Evolutionary conservation across 92 coral and sea anemone species (phyloP), one percentile per base, ranked within the genome.

Genomic region (Bergia puertoricense): DNA sequence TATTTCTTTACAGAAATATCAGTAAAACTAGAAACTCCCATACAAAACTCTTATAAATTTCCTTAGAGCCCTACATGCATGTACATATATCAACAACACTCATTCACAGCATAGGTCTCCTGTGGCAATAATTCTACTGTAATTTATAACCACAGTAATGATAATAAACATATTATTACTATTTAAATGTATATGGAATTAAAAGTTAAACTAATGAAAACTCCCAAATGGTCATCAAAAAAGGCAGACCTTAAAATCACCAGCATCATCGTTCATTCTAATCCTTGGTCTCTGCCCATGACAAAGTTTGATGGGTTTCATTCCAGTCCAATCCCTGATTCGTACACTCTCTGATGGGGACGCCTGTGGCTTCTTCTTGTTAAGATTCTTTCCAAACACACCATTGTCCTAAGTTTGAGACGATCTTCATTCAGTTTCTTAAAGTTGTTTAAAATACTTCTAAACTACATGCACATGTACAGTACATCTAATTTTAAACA

Each of bases 271-370:
- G 23, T 39, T 15, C 37, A 57, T 15, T 80, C n/a, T 18, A 54
- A 80, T 67, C 67, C 80, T 81, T 76, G 94, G 94, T 79, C 96
- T 91, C 76, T 96, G 99, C 22, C 99, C 99, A 89, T 96, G 99
- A 74, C 96, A 92, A 50, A 96, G 88, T 62, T 92, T 92, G 38
- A 96, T 94, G 30, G 99, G 99, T 76, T 92, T 95, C 68, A 93
- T 86, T 16, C 92, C 94, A 44, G 89, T 93, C 91, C 96, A 92
- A 23, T 91, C 93, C 73, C 94, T 92, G 85, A 94, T 82, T 22
- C 93, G 88, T 38, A 95, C 93, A 54, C 95, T 89, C 10, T 90
- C 85, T 22, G 89, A 80, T 0, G 94, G 93, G 16, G 87, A 46
- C 10, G 57, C 81, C 40, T 84, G 84, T 48, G 90, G 83, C 73